Evolutionary conservation across 92 coral and sea anemone species (phyloP), one percentile per base, ranked within the genome.

Genomic region (Pocillopora grandis): DNA sequence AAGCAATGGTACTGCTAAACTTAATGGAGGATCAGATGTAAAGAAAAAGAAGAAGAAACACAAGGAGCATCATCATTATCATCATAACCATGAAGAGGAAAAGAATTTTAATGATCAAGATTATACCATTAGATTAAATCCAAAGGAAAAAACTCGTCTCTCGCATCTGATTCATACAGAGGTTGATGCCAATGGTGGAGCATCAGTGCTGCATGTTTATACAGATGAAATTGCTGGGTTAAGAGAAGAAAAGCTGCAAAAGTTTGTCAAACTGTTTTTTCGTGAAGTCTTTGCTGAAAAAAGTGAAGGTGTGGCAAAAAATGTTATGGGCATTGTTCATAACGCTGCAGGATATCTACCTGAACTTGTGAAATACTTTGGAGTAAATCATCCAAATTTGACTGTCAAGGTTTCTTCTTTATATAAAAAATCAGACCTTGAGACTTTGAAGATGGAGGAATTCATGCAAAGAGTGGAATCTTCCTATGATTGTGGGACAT

Each of bases 241-340:
- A 62, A 80, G 97, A 69, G 90, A 92, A 35, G 99, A 97, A 59
- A 91, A 91, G 74, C 76, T 97, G 95, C 92, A 87, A 69, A 92
- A 97, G 71, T 91, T 97, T 87, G 99, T 97, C 56, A 90, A 95
- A 84, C 87, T 95, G 62, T 97, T 96, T 78, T 95, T 97, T 79
- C 88, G 95, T 55, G 93, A 92, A 82, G 94, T 93, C 72, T 97
- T 95, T 81, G 90, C 90, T 79, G 99, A 97, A 79, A 92, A 84
- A 63, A 89, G 78, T 21, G 89, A 88, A 20, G 96, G 99, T 3
- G 81, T 72, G 17, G 75, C 99, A 7, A 90, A 81, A 65, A 92
- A 97, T 84, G 99, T 97, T 1, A 94, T 97, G 99, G 97, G 99
- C 35, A 88, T 97, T 33, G 94, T 97, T 19, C 99, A 97, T 79